phyloP scores from a whole-genome alignment of 1,140 invertebrate species.

The Ceratina japonica region DNA sequence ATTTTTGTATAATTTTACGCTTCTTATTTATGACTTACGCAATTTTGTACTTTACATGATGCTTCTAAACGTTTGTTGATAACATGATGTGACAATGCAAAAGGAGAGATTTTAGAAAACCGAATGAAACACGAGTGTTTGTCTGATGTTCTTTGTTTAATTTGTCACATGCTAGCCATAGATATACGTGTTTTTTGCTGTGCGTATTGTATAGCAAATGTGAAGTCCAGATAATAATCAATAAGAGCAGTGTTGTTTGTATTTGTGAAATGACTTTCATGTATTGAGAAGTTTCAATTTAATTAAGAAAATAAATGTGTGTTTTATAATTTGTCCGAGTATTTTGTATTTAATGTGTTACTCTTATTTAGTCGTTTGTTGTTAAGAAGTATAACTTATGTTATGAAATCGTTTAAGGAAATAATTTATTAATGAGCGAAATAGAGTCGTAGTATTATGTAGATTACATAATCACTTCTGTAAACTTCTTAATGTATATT shows the following conservation, averaged over 20 bases:
- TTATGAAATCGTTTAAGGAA: background rate
- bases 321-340: background rate
- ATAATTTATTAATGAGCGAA: background rate
- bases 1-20: background rate
- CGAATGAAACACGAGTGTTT: too few species aligned
- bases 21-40: background rate
- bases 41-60: background rate
- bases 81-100: too few species aligned
- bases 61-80: background rate
- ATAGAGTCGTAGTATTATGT: background rate
- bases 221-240: background rate
- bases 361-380: background rate
- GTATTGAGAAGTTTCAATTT: background rate
- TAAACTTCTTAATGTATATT: background rate
- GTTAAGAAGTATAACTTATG: too few species aligned
- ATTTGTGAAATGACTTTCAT: background rate
- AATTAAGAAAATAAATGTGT: slow-evolving; percentile 11
- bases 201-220: too few species aligned
- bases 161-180: background rate
- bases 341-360: background rate
- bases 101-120: too few species aligned
- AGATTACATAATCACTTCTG: background rate
- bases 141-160: too few species aligned
- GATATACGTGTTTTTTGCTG: background rate
- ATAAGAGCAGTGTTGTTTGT: background rate